These are phyloP conservation scores for Amphiduros pacificus DNA, from an alignment of 2,888 invertebrate species.

Conservation along the genomic window DNA sequence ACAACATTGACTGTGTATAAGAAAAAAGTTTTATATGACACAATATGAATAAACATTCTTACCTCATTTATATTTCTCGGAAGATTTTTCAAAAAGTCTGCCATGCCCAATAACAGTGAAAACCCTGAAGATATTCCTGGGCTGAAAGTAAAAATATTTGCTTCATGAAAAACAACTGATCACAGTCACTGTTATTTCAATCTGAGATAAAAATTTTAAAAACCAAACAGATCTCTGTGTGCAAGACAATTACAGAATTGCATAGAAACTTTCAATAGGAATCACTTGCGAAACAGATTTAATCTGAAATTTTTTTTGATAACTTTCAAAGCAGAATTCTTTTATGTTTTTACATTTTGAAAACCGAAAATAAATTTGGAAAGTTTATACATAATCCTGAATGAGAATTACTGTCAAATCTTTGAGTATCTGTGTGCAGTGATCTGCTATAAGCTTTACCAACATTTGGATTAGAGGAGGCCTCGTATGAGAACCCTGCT, in stretches of 20 bases:
- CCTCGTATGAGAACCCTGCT: conserved; percentile 30
- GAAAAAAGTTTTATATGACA: no score
- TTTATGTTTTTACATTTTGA: no score
- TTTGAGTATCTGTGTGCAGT: not conserved
- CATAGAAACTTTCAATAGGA: no score
- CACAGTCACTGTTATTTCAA: no score
- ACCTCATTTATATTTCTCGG: conserved; percentile 33
- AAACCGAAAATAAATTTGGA: not conserved
- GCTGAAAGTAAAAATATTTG: conserved; percentile 32
- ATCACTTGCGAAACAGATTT: no score
- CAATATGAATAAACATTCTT: no score
- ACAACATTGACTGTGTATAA: no score
- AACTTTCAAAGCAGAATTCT: not conserved
- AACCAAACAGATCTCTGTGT: no score
- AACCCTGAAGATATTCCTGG: conserved; percentile 45
- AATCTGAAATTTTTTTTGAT: no score
- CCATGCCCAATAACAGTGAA: conserved; percentile 40
- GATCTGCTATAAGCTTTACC: not conserved
- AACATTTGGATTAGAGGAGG: conserved; percentile 38
- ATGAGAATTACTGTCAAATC: not conserved
- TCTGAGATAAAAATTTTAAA: no score
- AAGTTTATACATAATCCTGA: not conserved
- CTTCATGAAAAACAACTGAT: no score
- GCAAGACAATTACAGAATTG: no score
- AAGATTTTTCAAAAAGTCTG: conserved; percentile 38